Percentiles rank a stretch among this genome's conserved stretches.
phyloP scores from a whole-genome alignment of 2,113 vertebrate genomes.

The Lagopus muta region DNA sequence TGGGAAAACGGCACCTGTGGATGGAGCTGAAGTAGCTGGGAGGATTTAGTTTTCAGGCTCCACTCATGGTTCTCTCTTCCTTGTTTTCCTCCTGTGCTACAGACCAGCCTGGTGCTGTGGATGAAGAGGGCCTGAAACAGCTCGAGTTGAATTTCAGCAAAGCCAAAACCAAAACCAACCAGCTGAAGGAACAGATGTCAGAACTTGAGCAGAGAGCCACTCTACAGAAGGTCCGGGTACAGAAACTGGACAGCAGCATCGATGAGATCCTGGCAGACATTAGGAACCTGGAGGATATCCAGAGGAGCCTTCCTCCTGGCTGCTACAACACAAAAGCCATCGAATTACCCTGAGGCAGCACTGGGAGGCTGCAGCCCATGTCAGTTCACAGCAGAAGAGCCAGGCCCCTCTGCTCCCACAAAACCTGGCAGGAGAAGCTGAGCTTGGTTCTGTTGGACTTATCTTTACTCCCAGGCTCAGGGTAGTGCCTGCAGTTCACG shows the following conservation, averaged over 20 bases:
- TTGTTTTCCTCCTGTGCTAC: slow-evolving; percentile 14
- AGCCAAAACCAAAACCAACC: slow-evolving; percentile 63
- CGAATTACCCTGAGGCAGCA: slow-evolving; percentile 81
- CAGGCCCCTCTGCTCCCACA: not conserved
- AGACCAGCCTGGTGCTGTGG: slow-evolving; percentile 78
- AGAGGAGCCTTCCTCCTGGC: slow-evolving; percentile 78
- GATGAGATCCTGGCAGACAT: slow-evolving; percentile 84
- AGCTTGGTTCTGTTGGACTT: not conserved
- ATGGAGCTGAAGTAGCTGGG: not conserved
- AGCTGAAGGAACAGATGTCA: slow-evolving; percentile 76
- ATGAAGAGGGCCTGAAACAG: slow-evolving; percentile 75
- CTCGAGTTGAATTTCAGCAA: slow-evolving; percentile 69
- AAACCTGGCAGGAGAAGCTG: not conserved
- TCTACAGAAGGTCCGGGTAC: slow-evolving; percentile 70
- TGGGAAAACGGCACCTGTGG: not conserved
- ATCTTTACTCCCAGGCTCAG: not conserved
- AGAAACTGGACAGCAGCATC: slow-evolving; percentile 79
- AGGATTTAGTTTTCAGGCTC: not conserved
- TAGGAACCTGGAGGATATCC: slow-evolving; percentile 88
- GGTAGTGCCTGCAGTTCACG: not conserved
- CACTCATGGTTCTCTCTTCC: not conserved
- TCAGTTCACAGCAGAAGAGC: not conserved
- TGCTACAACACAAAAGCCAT: slow-evolving; percentile 88
- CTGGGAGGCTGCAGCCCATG: not conserved
- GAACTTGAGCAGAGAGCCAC: slow-evolving; percentile 79